These are phyloP conservation scores for Cavia aperea DNA, from an alignment of 2,113 vertebrate genomes.

Conservation along the genomic window DNA sequence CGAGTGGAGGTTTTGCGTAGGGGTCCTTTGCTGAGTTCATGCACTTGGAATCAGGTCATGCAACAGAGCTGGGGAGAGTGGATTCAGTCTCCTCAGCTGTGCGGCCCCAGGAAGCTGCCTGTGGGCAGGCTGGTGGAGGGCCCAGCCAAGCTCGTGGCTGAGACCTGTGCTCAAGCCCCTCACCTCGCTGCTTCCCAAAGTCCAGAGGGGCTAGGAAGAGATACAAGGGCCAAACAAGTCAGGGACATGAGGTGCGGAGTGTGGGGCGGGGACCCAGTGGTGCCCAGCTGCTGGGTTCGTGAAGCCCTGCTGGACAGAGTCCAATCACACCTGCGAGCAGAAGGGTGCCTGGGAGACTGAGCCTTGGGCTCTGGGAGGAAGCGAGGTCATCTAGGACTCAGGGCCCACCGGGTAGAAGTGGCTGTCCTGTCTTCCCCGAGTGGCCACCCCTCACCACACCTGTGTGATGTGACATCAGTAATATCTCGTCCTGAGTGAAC, in stretches of 20 bases:
- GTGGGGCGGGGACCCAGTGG: not conserved
- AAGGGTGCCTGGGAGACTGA: not conserved
- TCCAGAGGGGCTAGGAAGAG: not conserved
- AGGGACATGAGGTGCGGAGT: not conserved
- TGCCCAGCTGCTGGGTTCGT: not conserved
- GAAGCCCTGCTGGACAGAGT: not conserved
- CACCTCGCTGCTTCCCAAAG: too few species aligned
- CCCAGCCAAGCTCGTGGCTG: not conserved
- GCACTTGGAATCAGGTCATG: not conserved
- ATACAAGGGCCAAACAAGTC: not conserved
- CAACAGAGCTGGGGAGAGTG: not conserved
- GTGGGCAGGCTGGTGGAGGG: too few species aligned
- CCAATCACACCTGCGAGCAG: not conserved
- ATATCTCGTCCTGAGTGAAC: not conserved
- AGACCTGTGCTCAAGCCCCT: not conserved
- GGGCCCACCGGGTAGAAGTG: not conserved
- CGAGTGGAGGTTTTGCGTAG: not conserved
- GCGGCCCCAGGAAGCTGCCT: not conserved
- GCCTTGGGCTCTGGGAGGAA: accelerated
- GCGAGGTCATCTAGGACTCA: not conserved
- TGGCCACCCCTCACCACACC: accelerated
- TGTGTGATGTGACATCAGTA: not conserved
- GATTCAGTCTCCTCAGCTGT: not conserved
- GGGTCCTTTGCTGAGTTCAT: not conserved
- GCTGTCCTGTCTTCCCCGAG: not conserved